Percentiles rank a stretch among this genome's conserved stretches.
Conservation (phyloP, 1,140 invertebrate genomes). For the Orchesella cincta region DNA sequence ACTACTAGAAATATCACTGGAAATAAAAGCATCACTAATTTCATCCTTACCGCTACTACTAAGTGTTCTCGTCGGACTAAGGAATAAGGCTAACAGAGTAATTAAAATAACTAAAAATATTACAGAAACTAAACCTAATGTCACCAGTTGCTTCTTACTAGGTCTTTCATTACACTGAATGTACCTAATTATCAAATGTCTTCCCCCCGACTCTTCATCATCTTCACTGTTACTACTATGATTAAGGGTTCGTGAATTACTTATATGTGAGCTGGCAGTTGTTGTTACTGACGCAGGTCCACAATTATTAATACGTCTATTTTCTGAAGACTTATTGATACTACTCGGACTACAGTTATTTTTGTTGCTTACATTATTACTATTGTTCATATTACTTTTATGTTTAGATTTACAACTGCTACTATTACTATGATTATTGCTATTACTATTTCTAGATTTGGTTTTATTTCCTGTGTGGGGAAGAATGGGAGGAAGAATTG, state of each 20-base stretch:
- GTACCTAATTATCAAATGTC: constrained; percentile 26
- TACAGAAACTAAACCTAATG: constrained; percentile 15
- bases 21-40: not conserved
- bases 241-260: not conserved
- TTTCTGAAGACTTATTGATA: not conserved
- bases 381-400: too few relatives aligned
- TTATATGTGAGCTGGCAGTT: not conserved
- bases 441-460: constrained; percentile 2
- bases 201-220: not conserved
- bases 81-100: not conserved
- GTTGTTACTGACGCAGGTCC: not conserved
- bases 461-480: not conserved
- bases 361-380: not conserved
- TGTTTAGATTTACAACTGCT: not conserved
- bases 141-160: constrained; percentile 10
- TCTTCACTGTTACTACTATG: not conserved
- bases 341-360: not conserved
- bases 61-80: not conserved
- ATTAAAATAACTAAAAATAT: constrained; percentile 21
- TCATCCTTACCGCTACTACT: not conserved
- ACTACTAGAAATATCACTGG: constrained; percentile 25
- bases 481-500: constrained; percentile 11
- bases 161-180: constrained; percentile 10
- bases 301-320: constrained; percentile 8
- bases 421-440: not conserved